These are phyloP conservation scores for Apis laboriosa DNA, from an alignment of 1,140 invertebrate genomes.

Conservation along the genomic window DNA sequence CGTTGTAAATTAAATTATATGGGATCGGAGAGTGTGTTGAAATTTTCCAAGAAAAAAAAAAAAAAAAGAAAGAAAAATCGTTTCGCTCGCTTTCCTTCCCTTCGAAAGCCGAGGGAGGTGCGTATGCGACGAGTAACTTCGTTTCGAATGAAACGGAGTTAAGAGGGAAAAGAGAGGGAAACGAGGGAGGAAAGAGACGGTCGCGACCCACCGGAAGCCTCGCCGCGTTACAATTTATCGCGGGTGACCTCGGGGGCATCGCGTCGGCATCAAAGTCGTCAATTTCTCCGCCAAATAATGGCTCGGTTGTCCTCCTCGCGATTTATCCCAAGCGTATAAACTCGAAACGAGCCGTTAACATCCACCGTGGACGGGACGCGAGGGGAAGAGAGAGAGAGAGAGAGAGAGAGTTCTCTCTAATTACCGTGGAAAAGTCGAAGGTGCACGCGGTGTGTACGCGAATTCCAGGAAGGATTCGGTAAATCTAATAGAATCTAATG, in stretches of 20 bases:
- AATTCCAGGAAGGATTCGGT: conserved; percentile 61
- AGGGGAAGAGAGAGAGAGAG: too few relatives aligned
- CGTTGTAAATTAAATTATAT: too few relatives aligned
- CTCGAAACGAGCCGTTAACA: conserved; percentile 41
- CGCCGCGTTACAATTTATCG: conserved; percentile 9
- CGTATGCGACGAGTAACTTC: too few relatives aligned
- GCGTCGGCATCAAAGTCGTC: background rate
- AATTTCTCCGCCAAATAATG: conserved; percentile 24
- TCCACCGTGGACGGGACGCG: too few relatives aligned
- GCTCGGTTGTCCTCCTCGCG: conserved; percentile 3
- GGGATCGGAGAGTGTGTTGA: too few relatives aligned
- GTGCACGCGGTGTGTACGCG: conserved; percentile 28
- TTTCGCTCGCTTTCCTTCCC: too few relatives aligned
- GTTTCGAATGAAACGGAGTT: too few relatives aligned
- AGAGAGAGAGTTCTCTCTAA: conserved; percentile 37
- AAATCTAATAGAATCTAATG: conserved; percentile 64
- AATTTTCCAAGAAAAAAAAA: too few relatives aligned
- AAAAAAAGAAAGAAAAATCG: too few relatives aligned
- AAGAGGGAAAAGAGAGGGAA: too few relatives aligned
- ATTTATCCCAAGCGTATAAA: conserved; percentile 22
- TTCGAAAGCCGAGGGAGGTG: too few relatives aligned
- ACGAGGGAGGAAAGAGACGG: background rate
- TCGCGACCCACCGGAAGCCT: background rate
- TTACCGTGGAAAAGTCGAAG: conserved; percentile 42
- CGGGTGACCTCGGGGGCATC: background rate